Conservation (phyloP, 2,113 vertebrate species). For the Psittacus erithacus region DNA sequence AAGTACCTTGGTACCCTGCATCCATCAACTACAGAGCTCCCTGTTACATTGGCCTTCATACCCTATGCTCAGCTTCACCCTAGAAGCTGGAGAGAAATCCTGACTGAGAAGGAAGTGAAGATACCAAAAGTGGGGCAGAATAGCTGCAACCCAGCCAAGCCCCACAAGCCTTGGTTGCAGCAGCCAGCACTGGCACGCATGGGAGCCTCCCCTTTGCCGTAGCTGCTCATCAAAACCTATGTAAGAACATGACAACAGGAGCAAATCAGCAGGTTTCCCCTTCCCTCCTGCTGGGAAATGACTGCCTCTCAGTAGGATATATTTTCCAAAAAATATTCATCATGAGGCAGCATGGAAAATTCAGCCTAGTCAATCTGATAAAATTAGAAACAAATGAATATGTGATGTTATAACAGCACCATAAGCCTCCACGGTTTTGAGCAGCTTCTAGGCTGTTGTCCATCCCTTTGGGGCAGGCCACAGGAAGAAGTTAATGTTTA, state of each 20-base stretch:
- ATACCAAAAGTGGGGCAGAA: not conserved
- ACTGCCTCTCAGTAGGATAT: not conserved
- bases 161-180: rapidly evolving
- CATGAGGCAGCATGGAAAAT: not conserved
- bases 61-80: not conserved
- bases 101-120: not conserved
- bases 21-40: not conserved
- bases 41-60: not conserved
- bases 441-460: not conserved
- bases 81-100: not conserved
- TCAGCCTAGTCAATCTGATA: not conserved
- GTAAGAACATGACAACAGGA: not conserved
- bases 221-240: not conserved
- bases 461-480: not conserved
- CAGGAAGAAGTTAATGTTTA: not conserved
- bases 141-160: not conserved
- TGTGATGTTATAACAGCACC: not conserved
- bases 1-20: not conserved
- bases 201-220: not conserved
- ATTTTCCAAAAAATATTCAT: not conserved
- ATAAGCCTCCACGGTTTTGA: not conserved
- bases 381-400: conserved; percentile 36
- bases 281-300: not conserved
- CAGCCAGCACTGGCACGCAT: rapidly evolving
- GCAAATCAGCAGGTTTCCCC: not conserved